phyloP scores from a whole-genome alignment of 2,888 invertebrate genomes.

The Spisula solida region DNA sequence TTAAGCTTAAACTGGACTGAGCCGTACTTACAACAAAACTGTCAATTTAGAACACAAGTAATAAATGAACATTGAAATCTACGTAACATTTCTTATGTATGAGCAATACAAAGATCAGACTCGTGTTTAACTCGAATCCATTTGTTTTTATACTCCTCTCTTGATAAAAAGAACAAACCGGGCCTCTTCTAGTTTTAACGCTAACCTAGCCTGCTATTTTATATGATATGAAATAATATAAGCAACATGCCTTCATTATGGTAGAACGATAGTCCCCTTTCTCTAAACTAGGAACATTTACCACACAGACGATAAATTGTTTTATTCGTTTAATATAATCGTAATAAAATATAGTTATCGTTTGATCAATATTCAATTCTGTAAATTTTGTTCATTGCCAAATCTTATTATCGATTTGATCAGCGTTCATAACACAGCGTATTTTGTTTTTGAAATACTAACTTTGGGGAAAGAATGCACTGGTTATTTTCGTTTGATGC shows the following conservation, averaged over 20 bases:
- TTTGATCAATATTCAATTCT: neutral
- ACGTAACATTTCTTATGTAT: too few species aligned
- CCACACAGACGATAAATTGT: neutral
- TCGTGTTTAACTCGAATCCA: too few species aligned
- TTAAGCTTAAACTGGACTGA: too few species aligned
- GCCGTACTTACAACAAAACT: too few species aligned
- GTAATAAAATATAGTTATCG: neutral
- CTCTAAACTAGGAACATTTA: neutral
- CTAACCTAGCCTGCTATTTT: too few species aligned
- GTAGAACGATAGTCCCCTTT: neutral
- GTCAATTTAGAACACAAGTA: too few species aligned
- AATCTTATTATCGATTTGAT: neutral
- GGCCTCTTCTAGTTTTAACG: too few species aligned
- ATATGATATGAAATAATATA: neutral
- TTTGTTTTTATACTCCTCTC: too few species aligned
- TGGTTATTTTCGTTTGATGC: too few species aligned
- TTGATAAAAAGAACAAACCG: too few species aligned
- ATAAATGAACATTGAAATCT: too few species aligned
- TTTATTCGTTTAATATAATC: neutral
- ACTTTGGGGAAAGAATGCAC: neutral
- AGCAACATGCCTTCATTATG: neutral
- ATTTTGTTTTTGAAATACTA: neutral
- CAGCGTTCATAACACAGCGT: neutral
- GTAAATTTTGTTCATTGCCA: constrained; percentile 12
- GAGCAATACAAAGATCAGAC: too few species aligned